Evolutionary conservation across 2,113 vertebrate genomes (phyloP).

Genomic region (Lanius ludovicianus): DNA sequence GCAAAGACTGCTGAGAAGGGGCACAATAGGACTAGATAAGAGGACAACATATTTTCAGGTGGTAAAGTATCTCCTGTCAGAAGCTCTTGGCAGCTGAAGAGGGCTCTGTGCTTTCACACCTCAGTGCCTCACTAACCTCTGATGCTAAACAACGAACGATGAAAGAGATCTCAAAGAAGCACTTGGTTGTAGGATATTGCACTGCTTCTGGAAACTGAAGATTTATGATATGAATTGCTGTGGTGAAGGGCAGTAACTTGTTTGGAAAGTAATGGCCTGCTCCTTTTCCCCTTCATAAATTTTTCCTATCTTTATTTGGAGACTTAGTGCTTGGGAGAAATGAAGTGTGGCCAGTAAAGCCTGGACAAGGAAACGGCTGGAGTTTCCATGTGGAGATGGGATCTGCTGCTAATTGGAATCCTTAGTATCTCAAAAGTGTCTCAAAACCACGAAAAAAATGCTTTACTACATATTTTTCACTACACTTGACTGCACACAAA

Average conservation of each 20-base stretch:
- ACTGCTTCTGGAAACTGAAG: not conserved
- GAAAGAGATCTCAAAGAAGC: not conserved
- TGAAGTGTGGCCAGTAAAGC: not conserved
- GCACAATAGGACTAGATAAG: not conserved
- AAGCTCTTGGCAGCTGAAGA: not conserved
- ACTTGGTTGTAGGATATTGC: not conserved
- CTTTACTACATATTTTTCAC: not conserved
- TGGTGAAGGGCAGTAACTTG: not conserved
- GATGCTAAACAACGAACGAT: not conserved
- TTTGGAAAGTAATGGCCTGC: not conserved
- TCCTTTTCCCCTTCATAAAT: not conserved
- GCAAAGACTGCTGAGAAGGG: not conserved
- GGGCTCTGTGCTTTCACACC: not conserved
- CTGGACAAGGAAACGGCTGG: not conserved
- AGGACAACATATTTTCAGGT: not conserved
- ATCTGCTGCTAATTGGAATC: not conserved
- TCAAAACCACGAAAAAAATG: not conserved
- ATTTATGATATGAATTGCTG: not conserved
- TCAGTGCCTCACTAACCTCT: not conserved
- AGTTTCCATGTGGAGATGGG: not conserved
- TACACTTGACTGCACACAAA: not conserved
- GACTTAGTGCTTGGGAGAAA: not conserved
- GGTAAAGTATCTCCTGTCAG: not conserved
- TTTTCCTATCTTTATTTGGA: not conserved
- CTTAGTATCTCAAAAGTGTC: not conserved